A percentile compares a stretch with the other conserved stretches of the same genome.
Conservation (phyloP, 2,113 vertebrate genomes). For the Pao palembangensis region DNA sequence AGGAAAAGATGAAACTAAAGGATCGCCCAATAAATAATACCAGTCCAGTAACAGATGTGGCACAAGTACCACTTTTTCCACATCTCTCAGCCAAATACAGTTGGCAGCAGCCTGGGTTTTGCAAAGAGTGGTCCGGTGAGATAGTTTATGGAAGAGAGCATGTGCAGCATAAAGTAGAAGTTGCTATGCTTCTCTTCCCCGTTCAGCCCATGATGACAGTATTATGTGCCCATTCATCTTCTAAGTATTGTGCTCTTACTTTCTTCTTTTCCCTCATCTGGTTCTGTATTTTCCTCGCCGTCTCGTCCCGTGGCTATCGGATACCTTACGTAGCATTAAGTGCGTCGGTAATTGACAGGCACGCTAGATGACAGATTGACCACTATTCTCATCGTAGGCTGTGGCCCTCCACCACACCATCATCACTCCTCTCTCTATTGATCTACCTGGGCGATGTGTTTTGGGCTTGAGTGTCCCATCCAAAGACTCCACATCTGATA, state of each 20-base stretch:
- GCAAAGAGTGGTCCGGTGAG: constrained; percentile 16
- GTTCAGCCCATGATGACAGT: constrained; percentile 68
- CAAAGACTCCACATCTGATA: constrained; percentile 60
- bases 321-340: constrained; percentile 50
- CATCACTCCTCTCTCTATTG: constrained; percentile 70
- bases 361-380: constrained; percentile 67
- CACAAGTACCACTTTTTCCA: constrained; percentile 55
- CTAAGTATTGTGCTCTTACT: constrained; percentile 49
- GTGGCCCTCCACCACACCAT: constrained; percentile 58
- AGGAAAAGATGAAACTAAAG: constrained; percentile 63
- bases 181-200: constrained; percentile 48
- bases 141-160: constrained; percentile 25
- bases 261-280: constrained; percentile 28
- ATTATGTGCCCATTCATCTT: constrained; percentile 70
- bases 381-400: constrained; percentile 54
- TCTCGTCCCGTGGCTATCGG: constrained; percentile 42
- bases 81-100: constrained; percentile 63
- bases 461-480: constrained; percentile 58
- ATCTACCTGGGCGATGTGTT: constrained; percentile 60
- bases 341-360: constrained; percentile 66
- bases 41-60: constrained; percentile 63
- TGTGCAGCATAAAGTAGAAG: constrained; percentile 45
- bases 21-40: constrained; percentile 64
- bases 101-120: constrained; percentile 43
- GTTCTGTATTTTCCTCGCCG: constrained; percentile 26